These are phyloP conservation scores for Gila robusta DNA, from an alignment of 2,797 vertebrate species.

Conservation along the genomic window DNA sequence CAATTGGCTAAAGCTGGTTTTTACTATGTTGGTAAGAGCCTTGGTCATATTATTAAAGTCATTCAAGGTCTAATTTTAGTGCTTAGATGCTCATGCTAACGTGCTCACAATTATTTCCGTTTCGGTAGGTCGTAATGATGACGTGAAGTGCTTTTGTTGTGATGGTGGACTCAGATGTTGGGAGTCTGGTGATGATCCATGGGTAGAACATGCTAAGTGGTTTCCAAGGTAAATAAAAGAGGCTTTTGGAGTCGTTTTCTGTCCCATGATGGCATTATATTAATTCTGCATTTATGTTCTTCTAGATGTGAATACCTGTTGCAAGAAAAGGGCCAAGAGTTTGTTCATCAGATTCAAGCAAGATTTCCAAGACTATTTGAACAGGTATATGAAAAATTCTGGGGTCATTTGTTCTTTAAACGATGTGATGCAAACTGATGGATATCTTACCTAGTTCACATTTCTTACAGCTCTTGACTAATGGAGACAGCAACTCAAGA, in stretches of 20 bases:
- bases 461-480: constrained; percentile 86
- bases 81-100: background rate
- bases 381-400: constrained; percentile 80
- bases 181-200: constrained; percentile 98
- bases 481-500: constrained; percentile 86
- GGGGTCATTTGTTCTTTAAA: constrained; percentile 26
- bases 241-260: background rate
- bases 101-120: background rate
- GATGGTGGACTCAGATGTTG: constrained; percentile 98
- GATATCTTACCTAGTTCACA: background rate
- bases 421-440: background rate
- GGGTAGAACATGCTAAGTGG: constrained; percentile 99
- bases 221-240: constrained; percentile 90
- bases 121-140: constrained; percentile 90
- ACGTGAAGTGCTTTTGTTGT: constrained; percentile 98
- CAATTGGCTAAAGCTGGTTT: constrained; percentile 95
- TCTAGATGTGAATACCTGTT: constrained; percentile 94
- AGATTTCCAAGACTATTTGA: constrained; percentile 96
- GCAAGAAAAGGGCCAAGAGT: constrained; percentile 91
- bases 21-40: constrained; percentile 93
- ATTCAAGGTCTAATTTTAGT: background rate
- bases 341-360: constrained; percentile 93
- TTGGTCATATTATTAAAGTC: background rate
- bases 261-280: background rate
- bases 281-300: constrained; percentile 4